Conservation (phyloP, 2,113 vertebrate species). For the Excalfactoria chinensis region DNA sequence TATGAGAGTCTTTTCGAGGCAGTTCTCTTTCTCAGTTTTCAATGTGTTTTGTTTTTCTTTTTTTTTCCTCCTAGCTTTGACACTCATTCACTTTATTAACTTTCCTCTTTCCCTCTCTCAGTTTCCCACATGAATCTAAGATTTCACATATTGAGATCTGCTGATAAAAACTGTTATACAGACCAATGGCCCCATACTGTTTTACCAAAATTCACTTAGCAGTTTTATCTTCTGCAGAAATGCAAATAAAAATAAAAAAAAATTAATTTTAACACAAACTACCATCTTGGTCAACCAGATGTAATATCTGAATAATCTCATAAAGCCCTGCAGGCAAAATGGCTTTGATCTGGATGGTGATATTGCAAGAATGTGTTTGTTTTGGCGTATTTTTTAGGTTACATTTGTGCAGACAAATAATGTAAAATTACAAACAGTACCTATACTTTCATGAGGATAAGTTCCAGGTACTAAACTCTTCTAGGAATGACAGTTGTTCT, state of each 20-base stretch:
- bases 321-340: background rate
- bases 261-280: background rate
- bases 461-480: background rate
- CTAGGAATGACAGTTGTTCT: background rate
- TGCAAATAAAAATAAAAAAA: background rate
- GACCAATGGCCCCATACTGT: background rate
- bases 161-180: background rate
- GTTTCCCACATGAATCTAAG: background rate
- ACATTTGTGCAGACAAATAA: background rate
- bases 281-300: background rate
- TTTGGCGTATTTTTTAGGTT: background rate
- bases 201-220: background rate
- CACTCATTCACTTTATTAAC: background rate
- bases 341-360: background rate
- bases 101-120: background rate
- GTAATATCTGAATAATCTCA: background rate
- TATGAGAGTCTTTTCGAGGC: background rate
- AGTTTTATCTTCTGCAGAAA: background rate
- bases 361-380: background rate
- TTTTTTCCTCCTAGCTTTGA: background rate
- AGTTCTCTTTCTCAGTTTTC: background rate
- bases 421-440: background rate
- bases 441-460: background rate
- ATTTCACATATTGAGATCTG: background rate
- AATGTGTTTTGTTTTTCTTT: background rate